phyloP scores from a whole-genome alignment of 2,113 vertebrate species.

The Pogonocichla stellata region DNA sequence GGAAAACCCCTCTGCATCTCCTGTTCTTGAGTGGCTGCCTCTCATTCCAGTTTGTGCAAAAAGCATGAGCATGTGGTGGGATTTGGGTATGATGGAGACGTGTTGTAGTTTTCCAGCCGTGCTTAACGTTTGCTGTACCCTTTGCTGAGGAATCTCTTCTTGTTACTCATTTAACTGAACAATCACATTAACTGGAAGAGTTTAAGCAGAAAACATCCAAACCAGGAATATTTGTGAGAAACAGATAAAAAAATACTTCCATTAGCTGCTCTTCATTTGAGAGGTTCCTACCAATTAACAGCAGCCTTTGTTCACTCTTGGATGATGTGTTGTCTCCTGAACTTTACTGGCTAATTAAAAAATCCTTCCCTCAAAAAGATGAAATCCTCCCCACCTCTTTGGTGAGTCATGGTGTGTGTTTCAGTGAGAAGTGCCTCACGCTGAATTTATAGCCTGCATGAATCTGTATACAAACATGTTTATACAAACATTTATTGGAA shows the following conservation, averaged over 20 bases:
- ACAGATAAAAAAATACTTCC: background rate
- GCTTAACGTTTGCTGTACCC: background rate
- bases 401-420: background rate
- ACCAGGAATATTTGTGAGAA: background rate
- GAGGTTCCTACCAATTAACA: background rate
- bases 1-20: background rate
- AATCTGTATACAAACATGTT: background rate
- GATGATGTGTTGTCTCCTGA: background rate
- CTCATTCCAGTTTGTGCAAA: background rate
- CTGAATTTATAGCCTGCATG: background rate
- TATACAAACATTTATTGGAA: background rate
- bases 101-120: rapidly evolving
- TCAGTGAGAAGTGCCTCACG: background rate
- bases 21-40: too few relatives aligned
- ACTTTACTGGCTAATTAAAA: background rate
- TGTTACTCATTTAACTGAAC: constrained; percentile 2
- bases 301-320: background rate
- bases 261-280: background rate
- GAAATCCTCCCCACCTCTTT: background rate
- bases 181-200: background rate
- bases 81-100: background rate
- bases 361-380: background rate
- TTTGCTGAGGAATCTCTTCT: background rate
- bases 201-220: background rate
- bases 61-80: background rate